Evolutionary conservation across 2,888 invertebrate species (phyloP).

Genomic region (Zelleria hepariella): DNA sequence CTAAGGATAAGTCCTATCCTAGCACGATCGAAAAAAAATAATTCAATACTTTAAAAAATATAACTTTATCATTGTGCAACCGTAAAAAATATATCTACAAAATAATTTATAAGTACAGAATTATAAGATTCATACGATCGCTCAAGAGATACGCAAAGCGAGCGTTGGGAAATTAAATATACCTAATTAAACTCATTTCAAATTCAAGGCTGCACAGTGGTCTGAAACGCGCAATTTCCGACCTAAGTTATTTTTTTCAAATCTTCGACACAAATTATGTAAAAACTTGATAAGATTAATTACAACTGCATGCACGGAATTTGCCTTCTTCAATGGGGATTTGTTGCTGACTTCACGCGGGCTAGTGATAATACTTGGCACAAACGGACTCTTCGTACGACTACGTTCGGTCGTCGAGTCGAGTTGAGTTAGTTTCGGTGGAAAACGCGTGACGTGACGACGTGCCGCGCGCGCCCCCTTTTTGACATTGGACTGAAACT

Average conservation of each 20-base stretch:
- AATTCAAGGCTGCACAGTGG: neutral
- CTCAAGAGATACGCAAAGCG: neutral
- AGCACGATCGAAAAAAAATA: no score
- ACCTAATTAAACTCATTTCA: neutral
- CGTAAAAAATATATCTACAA: no score
- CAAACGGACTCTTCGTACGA: neutral
- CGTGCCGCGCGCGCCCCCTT: conserved; percentile 39
- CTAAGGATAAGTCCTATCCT: no score
- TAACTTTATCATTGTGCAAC: no score
- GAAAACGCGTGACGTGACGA: conserved; percentile 42
- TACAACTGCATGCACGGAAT: conserved; percentile 11
- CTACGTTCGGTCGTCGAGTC: conserved; percentile 6
- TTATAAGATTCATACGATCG: neutral
- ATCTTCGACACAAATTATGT: no score
- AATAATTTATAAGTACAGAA: neutral
- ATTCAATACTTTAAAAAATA: no score
- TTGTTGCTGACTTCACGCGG: conserved; percentile 12
- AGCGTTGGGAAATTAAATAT: neutral
- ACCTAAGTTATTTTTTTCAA: neutral
- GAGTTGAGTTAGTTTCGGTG: conserved; percentile 45
- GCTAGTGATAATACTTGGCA: neutral
- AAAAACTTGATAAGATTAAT: neutral
- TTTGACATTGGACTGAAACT: conserved; percentile 48
- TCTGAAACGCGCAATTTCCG: neutral
- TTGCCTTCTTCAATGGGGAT: conserved; percentile 5